phyloP scores from a whole-genome alignment of 2,888 invertebrate species.

The Clunio marinus region DNA sequence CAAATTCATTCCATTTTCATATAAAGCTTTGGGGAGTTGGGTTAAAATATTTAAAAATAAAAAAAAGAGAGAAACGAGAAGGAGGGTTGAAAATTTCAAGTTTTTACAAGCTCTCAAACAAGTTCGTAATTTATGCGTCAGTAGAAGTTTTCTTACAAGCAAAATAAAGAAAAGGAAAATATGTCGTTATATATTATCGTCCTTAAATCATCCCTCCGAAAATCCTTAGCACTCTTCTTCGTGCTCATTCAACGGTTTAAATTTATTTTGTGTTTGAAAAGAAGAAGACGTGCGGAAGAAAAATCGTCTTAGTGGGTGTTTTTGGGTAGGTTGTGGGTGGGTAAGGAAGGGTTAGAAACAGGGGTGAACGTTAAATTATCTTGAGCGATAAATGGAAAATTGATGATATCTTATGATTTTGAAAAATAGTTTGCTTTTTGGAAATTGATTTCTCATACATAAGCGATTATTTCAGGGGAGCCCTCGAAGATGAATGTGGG shows the following conservation, averaged over 20 bases:
- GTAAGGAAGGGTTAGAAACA: neutral
- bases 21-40: neutral
- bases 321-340: too few relatives aligned
- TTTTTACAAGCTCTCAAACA: conserved; percentile 30
- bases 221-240: neutral
- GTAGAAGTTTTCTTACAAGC: conserved; percentile 12
- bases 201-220: conserved; percentile 15
- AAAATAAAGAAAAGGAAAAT: conserved; percentile 1
- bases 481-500: conserved; percentile 2
- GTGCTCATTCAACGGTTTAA: conserved; percentile 35
- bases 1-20: too few relatives aligned
- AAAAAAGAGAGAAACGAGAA: neutral
- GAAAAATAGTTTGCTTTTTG: conserved; percentile 36
- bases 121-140: conserved; percentile 38
- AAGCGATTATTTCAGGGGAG: conserved; percentile 29
- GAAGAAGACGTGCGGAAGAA: conserved; percentile 35
- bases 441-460: conserved; percentile 38
- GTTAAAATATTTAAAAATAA: neutral
- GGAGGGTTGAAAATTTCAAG: conserved; percentile 30
- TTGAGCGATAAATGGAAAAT: conserved; percentile 34
- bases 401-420: conserved; percentile 35
- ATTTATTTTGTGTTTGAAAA: conserved; percentile 33
- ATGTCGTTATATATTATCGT: conserved; percentile 21
- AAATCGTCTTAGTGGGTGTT: neutral
- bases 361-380: conserved; percentile 15